These are phyloP conservation scores for Ibycter americanus DNA, from an alignment of 2,797 vertebrate genomes.

Conservation along the genomic window DNA sequence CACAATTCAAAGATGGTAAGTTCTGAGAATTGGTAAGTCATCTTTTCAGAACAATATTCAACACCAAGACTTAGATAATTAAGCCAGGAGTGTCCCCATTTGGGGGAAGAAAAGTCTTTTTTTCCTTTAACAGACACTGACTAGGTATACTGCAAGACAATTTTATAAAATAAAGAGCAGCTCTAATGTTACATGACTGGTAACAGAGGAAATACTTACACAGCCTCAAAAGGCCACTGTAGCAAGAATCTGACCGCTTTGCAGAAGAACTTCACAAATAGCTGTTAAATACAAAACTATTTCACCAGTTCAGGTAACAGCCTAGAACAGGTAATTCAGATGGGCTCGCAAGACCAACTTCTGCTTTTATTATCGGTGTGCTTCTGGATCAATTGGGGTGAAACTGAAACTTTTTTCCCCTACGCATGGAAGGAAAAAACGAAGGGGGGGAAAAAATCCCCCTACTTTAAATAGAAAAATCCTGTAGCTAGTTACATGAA, in stretches of 20 bases:
- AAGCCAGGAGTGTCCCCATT: accelerated
- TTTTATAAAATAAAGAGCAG: neutral
- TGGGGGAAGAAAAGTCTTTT: too few species aligned
- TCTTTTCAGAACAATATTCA: neutral
- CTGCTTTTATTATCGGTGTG: neutral
- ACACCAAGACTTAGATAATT: neutral
- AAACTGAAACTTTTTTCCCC: neutral
- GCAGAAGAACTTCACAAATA: neutral
- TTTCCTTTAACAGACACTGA: neutral
- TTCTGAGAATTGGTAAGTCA: neutral
- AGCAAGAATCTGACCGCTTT: neutral
- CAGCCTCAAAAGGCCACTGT: neutral
- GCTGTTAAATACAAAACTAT: neutral
- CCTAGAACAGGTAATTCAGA: neutral
- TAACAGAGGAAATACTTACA: neutral
- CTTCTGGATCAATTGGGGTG: neutral
- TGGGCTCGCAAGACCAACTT: neutral
- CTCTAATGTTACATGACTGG: neutral
- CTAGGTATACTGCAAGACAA: neutral
- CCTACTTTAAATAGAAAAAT: neutral
- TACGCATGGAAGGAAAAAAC: accelerated
- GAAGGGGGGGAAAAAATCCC: accelerated
- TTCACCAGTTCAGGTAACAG: neutral
- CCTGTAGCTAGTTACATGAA: neutral
- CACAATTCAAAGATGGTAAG: neutral